Percentiles rank a stretch among this genome's conserved stretches.
Conservation (phyloP, 2,797 vertebrate species). For the Anguilla obscura region DNA sequence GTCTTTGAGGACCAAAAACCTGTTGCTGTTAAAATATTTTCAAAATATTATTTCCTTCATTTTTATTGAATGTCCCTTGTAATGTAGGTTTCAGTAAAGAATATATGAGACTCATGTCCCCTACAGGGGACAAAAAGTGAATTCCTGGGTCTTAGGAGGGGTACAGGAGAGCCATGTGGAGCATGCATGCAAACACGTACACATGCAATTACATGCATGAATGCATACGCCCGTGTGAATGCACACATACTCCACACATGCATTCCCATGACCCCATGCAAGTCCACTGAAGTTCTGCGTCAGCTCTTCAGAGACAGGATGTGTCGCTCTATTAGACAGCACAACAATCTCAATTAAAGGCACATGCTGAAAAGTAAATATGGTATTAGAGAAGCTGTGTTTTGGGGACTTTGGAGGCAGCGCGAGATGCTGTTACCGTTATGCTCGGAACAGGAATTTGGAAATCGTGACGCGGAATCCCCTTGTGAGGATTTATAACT, state of each 20-base stretch:
- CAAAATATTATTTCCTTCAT: too few species aligned
- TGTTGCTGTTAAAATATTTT: too few species aligned
- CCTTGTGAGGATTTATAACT: background rate
- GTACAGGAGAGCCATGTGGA: background rate
- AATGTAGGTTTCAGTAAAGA: too few species aligned
- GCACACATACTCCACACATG: background rate
- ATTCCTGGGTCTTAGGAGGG: too few species aligned
- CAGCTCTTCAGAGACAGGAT: background rate
- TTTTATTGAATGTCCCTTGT: too few species aligned
- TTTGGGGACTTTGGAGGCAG: background rate
- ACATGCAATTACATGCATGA: too few species aligned
- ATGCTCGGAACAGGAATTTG: background rate
- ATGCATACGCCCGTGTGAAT: background rate
- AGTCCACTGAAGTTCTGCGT: background rate
- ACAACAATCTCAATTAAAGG: slow-evolving; percentile 12
- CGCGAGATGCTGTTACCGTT: background rate
- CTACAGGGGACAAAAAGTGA: too few species aligned
- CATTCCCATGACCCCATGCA: background rate
- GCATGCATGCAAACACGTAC: background rate
- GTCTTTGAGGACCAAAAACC: background rate
- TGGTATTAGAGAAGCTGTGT: too few species aligned
- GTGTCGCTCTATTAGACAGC: background rate
- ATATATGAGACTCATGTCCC: too few species aligned
- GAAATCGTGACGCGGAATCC: background rate
- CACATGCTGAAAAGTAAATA: background rate